Base-by-base conservation (phyloP, 2,888 invertebrate genomes). In the Agriotes lineatus region DNA sequence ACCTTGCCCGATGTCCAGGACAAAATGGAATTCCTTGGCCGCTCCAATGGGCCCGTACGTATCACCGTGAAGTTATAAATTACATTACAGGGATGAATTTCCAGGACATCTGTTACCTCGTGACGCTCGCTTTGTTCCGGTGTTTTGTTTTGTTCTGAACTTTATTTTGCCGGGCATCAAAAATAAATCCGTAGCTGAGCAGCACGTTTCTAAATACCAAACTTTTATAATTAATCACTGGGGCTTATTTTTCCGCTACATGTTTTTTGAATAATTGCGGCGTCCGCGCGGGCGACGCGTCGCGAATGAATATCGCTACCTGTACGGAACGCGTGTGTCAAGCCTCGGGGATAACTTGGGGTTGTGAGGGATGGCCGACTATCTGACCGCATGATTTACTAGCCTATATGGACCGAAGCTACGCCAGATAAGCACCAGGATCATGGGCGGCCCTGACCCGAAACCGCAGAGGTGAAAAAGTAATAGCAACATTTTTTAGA, bases 331-430 rank as follows among this genome's bases (percentile, higher is more conserved):
- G 68, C 58, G 68, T 62, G 69, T 69, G 63, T 67, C 59, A 54
- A 60, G 62, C 66, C 61, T 70, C 45, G 20, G 42, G 65, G 67
- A 66, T 68, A 52, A 67, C 58, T 71, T 60, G 59, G 65, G 63
- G 66, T 63, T 70, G 59, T 62, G 67, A 67, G 62, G 59, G 70
- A 70, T 64, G 68, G 69, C 67, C 70, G 72, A 69, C 75, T 75
- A 74, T 79, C 78, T 78, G 74, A 74, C 72, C 77, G 73, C 66
- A 79, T 82, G 82, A 82, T 82, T 82, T 82, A 82, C 76, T 78
- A 77, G 77, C 79, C 79, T 78, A 78, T 76, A 76, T 75, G 78
- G 78, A 78, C 79, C 78, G 74, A 72, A 76, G 75, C 76, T 70
- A 70, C 72, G 74, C 72, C 71, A 76, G 81, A 80, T 80, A 81